These are phyloP conservation scores for Tupaia tana DNA, from an alignment of 2,113 vertebrate species.

Conservation along the genomic window DNA sequence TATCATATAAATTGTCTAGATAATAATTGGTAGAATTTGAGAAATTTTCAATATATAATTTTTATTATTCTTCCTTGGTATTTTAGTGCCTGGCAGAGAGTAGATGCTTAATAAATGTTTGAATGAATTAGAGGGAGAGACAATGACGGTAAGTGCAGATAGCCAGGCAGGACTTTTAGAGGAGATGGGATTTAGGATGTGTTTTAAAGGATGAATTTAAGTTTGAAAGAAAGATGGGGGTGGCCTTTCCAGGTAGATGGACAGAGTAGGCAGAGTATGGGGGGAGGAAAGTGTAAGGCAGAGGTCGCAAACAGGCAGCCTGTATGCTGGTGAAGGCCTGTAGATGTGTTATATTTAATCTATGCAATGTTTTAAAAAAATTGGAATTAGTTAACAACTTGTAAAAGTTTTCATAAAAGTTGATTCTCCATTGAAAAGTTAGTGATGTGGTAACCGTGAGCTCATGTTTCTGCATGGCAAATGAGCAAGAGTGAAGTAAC, in stretches of 20 bases:
- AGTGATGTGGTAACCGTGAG: conserved; percentile 29
- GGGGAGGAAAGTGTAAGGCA: conserved; percentile 53
- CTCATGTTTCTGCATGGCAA: conserved; percentile 14
- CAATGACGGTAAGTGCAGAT: conserved; percentile 61
- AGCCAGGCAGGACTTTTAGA: conserved; percentile 65
- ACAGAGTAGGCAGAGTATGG: conserved; percentile 14
- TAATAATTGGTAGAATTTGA: conserved; percentile 40
- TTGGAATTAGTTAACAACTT: conserved; percentile 39
- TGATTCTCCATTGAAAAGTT: conserved; percentile 29
- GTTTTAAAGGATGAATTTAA: conserved; percentile 54
- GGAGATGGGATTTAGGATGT: conserved; percentile 56
- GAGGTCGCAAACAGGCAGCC: conserved; percentile 78
- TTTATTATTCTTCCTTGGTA: conserved; percentile 57
- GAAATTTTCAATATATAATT: conserved; percentile 48
- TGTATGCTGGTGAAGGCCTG: conserved; percentile 44
- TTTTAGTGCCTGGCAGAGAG: conserved; percentile 81
- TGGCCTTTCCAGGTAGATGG: conserved; percentile 21
- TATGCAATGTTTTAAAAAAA: conserved; percentile 55
- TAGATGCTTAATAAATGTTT: conserved; percentile 80
- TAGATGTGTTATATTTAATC: conserved; percentile 50
- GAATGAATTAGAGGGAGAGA: conserved; percentile 66
- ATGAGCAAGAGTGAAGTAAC: conserved; percentile 46
- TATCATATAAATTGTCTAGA: conserved; percentile 51
- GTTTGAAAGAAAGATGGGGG: conserved; percentile 57
- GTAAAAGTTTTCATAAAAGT: conserved; percentile 49